Evolutionary conservation across 2,113 vertebrate genomes (phyloP), one percentile per base, ranked within the genome.

Genomic region (Rousettus leschenaultii): DNA sequence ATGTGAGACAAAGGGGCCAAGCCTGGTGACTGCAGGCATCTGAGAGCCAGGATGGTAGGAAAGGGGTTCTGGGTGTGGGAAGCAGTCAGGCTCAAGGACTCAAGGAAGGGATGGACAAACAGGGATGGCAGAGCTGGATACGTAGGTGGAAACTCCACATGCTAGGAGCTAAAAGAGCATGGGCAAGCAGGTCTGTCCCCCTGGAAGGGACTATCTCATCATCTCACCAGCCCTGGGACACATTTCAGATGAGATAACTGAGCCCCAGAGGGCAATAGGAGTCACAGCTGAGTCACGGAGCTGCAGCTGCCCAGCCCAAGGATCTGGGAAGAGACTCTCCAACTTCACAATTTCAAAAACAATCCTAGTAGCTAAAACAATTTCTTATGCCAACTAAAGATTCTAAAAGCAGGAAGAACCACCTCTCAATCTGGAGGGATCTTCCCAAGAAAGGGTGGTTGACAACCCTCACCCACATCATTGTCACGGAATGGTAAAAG

Each of bases 271-370:
- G 91, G 63, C 78, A 61, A 82, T 12, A 5, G 28, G 38, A 66
- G 88, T 89, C 91, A 92, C 33, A 24, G 75, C 70, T 94, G 89
- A 97, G 89, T 96, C 95, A 97, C 2, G 26, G 75, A 33, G 28
- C 63, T 12, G 63, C 55, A 79, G 63, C 13, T 28, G 40, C 59
- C n/a, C 65, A 88, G 68, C 91, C 89, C 12, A 24, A 0, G 18
- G 77, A 89, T 85, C 53, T 48, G 5, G 61, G 57, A 92, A 35
- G 70, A 66, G 59, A 83, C 45, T 57, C 30, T 68, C 63, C 75
- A 71, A 59, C n/a, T 68, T 80, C 45, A 24, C 59, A 53, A 33
- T 63, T 78, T 55, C 71, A 94, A 88, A 85, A 59, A 16, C 87
- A 89, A 86, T 24, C 22, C 35, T 4, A 55, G 70, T 5, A 85